Percentiles rank a stretch among this genome's conserved stretches.
Conservation (phyloP, 2,888 invertebrate species). For the Sipunculus nudus region DNA sequence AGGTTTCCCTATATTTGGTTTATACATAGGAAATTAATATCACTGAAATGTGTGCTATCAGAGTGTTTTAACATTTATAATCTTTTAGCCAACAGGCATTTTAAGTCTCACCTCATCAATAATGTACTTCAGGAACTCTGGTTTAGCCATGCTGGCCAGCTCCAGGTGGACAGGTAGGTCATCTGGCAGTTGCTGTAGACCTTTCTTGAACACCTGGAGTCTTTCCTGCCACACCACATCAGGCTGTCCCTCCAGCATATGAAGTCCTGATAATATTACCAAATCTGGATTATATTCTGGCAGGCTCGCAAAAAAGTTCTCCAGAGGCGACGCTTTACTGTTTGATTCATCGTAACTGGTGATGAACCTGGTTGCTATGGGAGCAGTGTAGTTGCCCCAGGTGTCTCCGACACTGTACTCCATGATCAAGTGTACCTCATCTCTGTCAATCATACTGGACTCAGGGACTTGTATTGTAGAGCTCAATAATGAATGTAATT, state of each 20-base stretch:
- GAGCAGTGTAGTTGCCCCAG: slow-evolving; percentile 63
- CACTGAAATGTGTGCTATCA: too few species aligned
- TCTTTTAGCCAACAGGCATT: too few species aligned
- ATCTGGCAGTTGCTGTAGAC: slow-evolving; percentile 58
- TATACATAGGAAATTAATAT: too few species aligned
- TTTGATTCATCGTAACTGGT: slow-evolving; percentile 67
- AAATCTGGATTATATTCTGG: slow-evolving; percentile 63
- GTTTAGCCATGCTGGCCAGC: slow-evolving; percentile 67
- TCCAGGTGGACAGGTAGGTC: slow-evolving; percentile 67
- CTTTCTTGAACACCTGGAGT: slow-evolving; percentile 55
- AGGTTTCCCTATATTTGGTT: too few species aligned
- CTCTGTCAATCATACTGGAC: slow-evolving; percentile 51
- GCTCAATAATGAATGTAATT: slow-evolving; percentile 62
- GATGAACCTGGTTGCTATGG: slow-evolving; percentile 67
- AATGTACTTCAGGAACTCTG: slow-evolving; percentile 58
- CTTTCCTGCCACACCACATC: slow-evolving; percentile 43
- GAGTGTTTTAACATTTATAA: too few species aligned
- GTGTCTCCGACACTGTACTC: slow-evolving; percentile 67
- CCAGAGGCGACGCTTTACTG: slow-evolving; percentile 50
- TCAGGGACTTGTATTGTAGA: slow-evolving; percentile 61
- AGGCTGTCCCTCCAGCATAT: slow-evolving; percentile 65
- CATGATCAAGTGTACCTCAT: slow-evolving; percentile 68
- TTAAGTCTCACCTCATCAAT: slow-evolving; percentile 57
- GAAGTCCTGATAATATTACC: slow-evolving; percentile 65
- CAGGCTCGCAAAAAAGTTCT: slow-evolving; percentile 66